Evolutionary conservation across 1,140 invertebrate genomes (phyloP), one percentile per base, ranked within the genome.

Genomic region (Aporrectodea caliginosa): DNA sequence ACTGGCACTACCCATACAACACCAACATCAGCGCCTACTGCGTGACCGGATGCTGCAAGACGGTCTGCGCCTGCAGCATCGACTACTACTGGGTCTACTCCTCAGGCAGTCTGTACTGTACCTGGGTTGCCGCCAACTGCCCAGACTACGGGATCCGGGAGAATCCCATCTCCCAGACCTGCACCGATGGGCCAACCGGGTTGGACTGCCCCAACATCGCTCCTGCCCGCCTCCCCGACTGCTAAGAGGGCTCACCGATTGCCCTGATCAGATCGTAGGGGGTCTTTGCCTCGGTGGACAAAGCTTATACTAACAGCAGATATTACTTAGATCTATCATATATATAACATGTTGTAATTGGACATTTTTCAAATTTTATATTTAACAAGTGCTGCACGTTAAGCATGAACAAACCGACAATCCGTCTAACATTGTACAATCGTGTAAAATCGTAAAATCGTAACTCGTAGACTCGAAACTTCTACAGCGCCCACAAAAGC

Each of bases 21-120:
- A n/a, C 31, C 31, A n/a, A 74, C 32, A 31, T 31, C 34, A 33
- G 27, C 32, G 34, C n/a, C 2, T 34, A 31, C 1, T 76, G 75
- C 27, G 35, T 76, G 32, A 76, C 33, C 43, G 75, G 75, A 76
- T 76, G 75, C 31, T 76, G 75, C 43, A 35, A 76, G 35, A 76
- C 75, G 12, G 35, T 76, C 35, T 76, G 75, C 33, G 75, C 75
- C 27, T 35, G 43, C 30, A 1, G 22, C 12, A 58, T 76, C 43
- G 32, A 76, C 33, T 76, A 58, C 75, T 30, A 16, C 1, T 76
- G 75, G 75, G 16, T 35, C 33, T n/a, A 35, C 27, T 22, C 43
- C 1, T 2, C 12, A 6, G 75, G 35, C 29, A 34, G 75, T 16
- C 33, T 76, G 35, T 58, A 76, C 35, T 76, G 75, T 35, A 43